phyloP scores from a whole-genome alignment of 2,888 invertebrate genomes.

The Prenolepis imparis region DNA sequence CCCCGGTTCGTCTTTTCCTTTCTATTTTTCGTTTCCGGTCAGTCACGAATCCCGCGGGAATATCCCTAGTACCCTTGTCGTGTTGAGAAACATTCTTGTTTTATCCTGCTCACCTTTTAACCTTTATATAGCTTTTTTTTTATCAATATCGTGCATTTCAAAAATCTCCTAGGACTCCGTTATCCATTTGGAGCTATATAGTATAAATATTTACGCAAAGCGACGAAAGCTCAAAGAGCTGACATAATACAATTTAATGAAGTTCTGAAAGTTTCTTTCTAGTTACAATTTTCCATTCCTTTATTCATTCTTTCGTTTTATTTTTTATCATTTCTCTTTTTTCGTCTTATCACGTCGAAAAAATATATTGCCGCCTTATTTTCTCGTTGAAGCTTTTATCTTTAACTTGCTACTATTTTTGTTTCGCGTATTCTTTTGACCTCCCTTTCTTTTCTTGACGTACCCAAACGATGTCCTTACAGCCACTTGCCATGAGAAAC shows the following conservation, averaged over 20 bases:
- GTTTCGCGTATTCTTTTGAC: conserved; percentile 13
- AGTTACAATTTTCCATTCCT: neutral
- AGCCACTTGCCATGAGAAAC: conserved; percentile 47
- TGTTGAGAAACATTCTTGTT: conserved; percentile 18
- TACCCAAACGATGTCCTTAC: conserved; percentile 53
- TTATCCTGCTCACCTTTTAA: conserved; percentile 28
- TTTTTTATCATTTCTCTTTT: neutral
- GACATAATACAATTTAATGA: neutral
- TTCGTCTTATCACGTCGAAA: neutral
- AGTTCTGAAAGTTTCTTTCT: neutral
- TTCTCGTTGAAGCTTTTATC: conserved; percentile 19
- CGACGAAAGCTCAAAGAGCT: neutral
- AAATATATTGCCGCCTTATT: neutral
- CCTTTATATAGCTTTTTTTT: neutral
- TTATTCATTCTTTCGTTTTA: neutral
- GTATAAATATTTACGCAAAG: conserved; percentile 9
- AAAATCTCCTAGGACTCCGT: neutral
- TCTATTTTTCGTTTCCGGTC: conserved; percentile 54
- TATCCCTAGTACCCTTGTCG: conserved; percentile 34
- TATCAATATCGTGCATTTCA: neutral
- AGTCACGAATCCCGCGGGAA: conserved; percentile 50
- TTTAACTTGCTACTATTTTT: conserved; percentile 29
- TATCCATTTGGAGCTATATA: neutral
- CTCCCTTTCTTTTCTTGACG: conserved; percentile 5
- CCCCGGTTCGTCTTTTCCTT: conserved; percentile 28